Evolutionary conservation across 53 echinoderm and acorn worm species (phyloP).

Genomic region (Paracentrotus lividus): DNA sequence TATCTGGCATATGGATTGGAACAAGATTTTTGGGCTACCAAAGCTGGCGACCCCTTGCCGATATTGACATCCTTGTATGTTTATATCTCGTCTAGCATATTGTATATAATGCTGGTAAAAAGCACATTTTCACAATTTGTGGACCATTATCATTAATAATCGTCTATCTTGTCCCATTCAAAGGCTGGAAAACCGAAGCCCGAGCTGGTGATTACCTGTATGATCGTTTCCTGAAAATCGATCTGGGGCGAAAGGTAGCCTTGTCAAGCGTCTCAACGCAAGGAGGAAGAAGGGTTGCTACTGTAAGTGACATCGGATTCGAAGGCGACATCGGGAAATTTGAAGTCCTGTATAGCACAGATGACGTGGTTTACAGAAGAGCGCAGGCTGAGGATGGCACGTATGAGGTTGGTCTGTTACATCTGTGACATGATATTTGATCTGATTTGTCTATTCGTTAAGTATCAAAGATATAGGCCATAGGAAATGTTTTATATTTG

Average conservation of each 20-base stretch:
- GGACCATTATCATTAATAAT: neutral
- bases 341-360: conserved; percentile 83
- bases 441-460: too few species aligned
- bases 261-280: conserved; percentile 80
- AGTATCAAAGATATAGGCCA: too few species aligned
- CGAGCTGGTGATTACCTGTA: conserved; percentile 78
- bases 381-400: conserved; percentile 65
- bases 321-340: conserved; percentile 84
- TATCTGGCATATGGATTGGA: too few species aligned
- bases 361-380: conserved; percentile 80
- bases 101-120: too few species aligned
- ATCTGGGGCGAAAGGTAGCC: conserved; percentile 76
- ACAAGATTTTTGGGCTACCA: too few species aligned
- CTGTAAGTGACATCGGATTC: neutral
- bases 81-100: too few species aligned
- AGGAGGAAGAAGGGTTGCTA: conserved; percentile 75
- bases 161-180: neutral
- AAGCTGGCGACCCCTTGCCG: too few species aligned
- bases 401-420: conserved; percentile 18
- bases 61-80: too few species aligned
- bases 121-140: neutral
- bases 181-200: conserved; percentile 89
- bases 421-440: too few species aligned
- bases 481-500: too few species aligned
- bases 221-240: conserved; percentile 86